These are phyloP conservation scores for Agapornis canus DNA, from an alignment of 2,797 vertebrate species.

Conservation along the genomic window DNA sequence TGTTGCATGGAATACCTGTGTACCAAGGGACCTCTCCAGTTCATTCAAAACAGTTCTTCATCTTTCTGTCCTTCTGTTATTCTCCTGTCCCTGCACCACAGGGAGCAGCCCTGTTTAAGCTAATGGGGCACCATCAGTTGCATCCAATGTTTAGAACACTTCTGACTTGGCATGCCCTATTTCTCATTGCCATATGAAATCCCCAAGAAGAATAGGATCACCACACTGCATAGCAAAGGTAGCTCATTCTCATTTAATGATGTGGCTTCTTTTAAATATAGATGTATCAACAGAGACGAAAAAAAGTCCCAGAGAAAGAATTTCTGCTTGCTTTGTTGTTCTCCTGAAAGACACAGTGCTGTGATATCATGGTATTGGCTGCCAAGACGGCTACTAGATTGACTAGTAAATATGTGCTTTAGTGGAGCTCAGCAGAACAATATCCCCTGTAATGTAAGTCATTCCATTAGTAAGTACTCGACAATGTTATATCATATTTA, in stretches of 20 bases:
- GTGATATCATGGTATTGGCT: constrained; percentile 24
- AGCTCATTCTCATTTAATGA: constrained; percentile 12
- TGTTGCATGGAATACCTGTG: rapidly evolving
- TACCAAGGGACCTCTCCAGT: neutral
- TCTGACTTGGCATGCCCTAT: neutral
- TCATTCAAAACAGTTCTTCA: neutral
- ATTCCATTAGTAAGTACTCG: constrained; percentile 66
- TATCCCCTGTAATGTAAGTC: constrained; percentile 56
- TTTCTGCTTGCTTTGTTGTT: constrained; percentile 43
- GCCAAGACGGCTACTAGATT: constrained; percentile 9
- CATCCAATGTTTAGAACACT: neutral
- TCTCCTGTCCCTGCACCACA: neutral
- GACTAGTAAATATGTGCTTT: constrained; percentile 69
- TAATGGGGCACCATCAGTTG: neutral
- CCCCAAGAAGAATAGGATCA: neutral
- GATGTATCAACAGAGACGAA: constrained; percentile 14
- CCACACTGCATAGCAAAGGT: neutral
- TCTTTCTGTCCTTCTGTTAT: neutral
- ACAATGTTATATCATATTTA: constrained; percentile 54
- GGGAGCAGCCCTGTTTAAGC: neutral
- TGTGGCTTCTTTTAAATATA: constrained; percentile 37
- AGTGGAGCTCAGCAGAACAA: constrained; percentile 43
- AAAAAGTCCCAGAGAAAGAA: neutral
- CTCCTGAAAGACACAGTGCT: neutral
- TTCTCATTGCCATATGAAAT: neutral